Percentiles rank a stretch among this genome's conserved stretches.
phyloP scores from a whole-genome alignment of 2,888 invertebrate species.

The Agrenia bidenticulata region DNA sequence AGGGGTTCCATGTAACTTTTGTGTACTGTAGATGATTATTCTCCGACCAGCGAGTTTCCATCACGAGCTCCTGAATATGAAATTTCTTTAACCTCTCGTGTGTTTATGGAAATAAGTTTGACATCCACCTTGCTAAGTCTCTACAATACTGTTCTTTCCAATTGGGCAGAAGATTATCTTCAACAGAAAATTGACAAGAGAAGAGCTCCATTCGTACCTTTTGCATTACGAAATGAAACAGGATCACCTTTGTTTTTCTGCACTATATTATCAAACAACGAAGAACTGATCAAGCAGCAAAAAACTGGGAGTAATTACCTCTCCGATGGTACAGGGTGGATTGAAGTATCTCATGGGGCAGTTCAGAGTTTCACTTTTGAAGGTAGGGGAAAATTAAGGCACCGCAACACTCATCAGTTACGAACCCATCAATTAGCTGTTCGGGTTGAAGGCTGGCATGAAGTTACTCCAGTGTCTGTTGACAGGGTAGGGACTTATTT shows the following conservation, averaged over 20 bases:
- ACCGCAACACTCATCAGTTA: constrained; percentile 73
- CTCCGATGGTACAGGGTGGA: constrained; percentile 61
- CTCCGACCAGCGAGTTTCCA: constrained; percentile 50
- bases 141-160: constrained; percentile 74
- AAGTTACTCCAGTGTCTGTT: constrained; percentile 84
- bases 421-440: constrained; percentile 85
- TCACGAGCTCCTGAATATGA: constrained; percentile 49
- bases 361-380: constrained; percentile 85
- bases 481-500: constrained; percentile 95
- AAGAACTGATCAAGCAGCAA: constrained; percentile 48
- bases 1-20: neutral
- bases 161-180: constrained; percentile 70
- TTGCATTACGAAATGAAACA: constrained; percentile 87
- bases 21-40: constrained; percentile 26
- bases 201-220: constrained; percentile 90
- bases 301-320: constrained; percentile 14
- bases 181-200: constrained; percentile 68
- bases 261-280: constrained; percentile 66
- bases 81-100: constrained; percentile 41
- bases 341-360: constrained; percentile 70
- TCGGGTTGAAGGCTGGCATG: constrained; percentile 85
- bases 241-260: constrained; percentile 84
- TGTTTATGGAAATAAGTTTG: constrained; percentile 80
- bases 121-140: constrained; percentile 85
- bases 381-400: constrained; percentile 69